These are phyloP conservation scores for Dipodomys ordii DNA, from an alignment of 2,113 vertebrate genomes.

Conservation along the genomic window DNA sequence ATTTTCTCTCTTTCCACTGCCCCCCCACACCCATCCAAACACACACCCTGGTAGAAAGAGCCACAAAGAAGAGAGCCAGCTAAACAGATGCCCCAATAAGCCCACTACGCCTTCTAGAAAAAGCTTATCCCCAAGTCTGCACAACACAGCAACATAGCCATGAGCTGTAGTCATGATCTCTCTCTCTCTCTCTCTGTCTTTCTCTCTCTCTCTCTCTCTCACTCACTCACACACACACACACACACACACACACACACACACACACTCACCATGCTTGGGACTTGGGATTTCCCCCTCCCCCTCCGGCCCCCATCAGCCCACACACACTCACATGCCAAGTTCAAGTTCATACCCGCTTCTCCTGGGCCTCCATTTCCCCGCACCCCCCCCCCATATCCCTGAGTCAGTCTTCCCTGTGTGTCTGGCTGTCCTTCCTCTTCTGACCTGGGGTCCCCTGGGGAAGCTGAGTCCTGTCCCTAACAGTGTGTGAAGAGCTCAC, in stretches of 20 bases:
- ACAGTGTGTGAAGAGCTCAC: neutral
- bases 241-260: neutral
- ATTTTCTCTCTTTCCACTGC: too few species aligned
- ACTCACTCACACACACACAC: too few species aligned
- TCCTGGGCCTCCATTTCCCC: neutral
- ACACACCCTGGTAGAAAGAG: neutral
- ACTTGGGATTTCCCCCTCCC: neutral
- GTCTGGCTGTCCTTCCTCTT: neutral
- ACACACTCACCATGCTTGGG: neutral
- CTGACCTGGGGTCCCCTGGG: neutral
- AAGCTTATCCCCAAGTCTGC: too few species aligned
- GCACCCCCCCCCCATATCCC: neutral
- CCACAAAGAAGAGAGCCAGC: neutral
- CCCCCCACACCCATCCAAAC: neutral
- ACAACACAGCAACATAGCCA: neutral
- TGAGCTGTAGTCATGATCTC: neutral
- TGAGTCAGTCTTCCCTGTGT: neutral
- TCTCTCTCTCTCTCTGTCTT: neutral
- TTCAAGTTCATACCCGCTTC: neutral
- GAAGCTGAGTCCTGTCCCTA: neutral
- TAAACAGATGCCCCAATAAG: neutral
- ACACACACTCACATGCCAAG: neutral
- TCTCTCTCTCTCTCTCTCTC: too few species aligned
- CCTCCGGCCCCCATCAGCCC: neutral
- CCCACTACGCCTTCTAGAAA: too few species aligned